Conservation (phyloP, 2,888 invertebrate genomes). For the Yponomeuta malinellus region DNA sequence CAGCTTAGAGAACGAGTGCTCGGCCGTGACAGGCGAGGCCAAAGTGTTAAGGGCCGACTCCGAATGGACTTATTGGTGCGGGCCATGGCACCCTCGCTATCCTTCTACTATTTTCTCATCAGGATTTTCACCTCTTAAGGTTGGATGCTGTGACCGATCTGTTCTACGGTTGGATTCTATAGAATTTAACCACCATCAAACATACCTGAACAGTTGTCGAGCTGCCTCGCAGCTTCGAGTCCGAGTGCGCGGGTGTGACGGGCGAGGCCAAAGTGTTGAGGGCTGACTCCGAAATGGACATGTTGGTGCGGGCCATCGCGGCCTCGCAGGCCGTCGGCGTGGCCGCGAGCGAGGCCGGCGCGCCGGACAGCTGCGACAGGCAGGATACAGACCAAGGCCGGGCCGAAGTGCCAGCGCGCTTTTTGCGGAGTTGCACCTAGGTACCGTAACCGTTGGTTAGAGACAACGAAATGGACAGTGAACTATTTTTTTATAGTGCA, state of each 20-base stretch:
- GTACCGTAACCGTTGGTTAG: background rate
- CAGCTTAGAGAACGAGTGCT: slow-evolving; percentile 58
- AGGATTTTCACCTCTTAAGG: too few species aligned
- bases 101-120: too few species aligned
- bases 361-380: slow-evolving; percentile 81
- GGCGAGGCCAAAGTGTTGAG: slow-evolving; percentile 82
- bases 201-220: slow-evolving; percentile 68
- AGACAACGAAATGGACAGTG: background rate
- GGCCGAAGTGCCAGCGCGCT: slow-evolving; percentile 72
- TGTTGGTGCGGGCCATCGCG: slow-evolving; percentile 74
- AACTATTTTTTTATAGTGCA: too few species aligned
- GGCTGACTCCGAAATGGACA: slow-evolving; percentile 93
- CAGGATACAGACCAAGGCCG: slow-evolving; percentile 94
- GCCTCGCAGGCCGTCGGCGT: slow-evolving; percentile 49
- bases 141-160: too few species aligned
- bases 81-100: slow-evolving; percentile 48
- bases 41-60: slow-evolving; percentile 91
- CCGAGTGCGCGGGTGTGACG: slow-evolving; percentile 60
- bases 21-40: slow-evolving; percentile 67
- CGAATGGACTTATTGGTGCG: slow-evolving; percentile 87
- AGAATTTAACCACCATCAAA: slow-evolving; percentile 5
- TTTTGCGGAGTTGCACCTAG: slow-evolving; percentile 79
- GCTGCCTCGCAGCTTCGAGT: slow-evolving; percentile 63
- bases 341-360: slow-evolving; percentile 58
- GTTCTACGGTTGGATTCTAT: background rate